Conservation (phyloP, 2,888 invertebrate genomes). For the Apodemia zela region DNA sequence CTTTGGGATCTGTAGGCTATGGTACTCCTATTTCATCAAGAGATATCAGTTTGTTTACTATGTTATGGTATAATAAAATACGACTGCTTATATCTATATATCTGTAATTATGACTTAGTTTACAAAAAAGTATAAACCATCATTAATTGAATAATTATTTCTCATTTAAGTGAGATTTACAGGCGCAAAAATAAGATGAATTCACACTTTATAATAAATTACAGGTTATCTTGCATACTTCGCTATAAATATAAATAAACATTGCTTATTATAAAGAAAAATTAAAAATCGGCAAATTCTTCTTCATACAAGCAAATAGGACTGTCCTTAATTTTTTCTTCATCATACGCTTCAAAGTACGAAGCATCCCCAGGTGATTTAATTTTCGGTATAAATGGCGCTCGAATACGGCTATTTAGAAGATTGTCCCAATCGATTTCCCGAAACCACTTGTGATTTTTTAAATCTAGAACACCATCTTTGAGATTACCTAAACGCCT, state of each 20-base stretch:
- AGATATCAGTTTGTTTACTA: too few relatives aligned
- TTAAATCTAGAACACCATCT: slow-evolving; percentile 93
- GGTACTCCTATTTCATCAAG: too few relatives aligned
- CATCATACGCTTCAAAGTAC: slow-evolving; percentile 85
- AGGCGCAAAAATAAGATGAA: not conserved
- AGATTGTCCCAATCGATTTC: slow-evolving; percentile 93
- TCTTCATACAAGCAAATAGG: slow-evolving; percentile 78
- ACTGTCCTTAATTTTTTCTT: slow-evolving; percentile 72
- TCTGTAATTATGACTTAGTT: too few relatives aligned
- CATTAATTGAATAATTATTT: too few relatives aligned
- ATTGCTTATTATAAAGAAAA: not conserved
- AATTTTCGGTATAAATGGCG: slow-evolving; percentile 83
- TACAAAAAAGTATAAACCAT: too few relatives aligned
- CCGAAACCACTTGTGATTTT: slow-evolving; percentile 94
- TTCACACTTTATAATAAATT: not conserved
- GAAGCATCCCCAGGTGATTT: slow-evolving; percentile 83
- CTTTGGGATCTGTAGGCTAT: too few relatives aligned
- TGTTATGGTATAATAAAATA: too few relatives aligned
- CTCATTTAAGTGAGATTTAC: too few relatives aligned
- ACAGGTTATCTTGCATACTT: not conserved
- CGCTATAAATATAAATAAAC: slow-evolving; percentile 1
- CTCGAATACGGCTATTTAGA: slow-evolving; percentile 85
- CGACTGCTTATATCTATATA: too few relatives aligned
- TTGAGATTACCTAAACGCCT: slow-evolving; percentile 92
- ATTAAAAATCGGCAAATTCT: slow-evolving; percentile 85